phyloP scores from a whole-genome alignment of 2,113 vertebrate genomes.

The Epinephelus lanceolatus region DNA sequence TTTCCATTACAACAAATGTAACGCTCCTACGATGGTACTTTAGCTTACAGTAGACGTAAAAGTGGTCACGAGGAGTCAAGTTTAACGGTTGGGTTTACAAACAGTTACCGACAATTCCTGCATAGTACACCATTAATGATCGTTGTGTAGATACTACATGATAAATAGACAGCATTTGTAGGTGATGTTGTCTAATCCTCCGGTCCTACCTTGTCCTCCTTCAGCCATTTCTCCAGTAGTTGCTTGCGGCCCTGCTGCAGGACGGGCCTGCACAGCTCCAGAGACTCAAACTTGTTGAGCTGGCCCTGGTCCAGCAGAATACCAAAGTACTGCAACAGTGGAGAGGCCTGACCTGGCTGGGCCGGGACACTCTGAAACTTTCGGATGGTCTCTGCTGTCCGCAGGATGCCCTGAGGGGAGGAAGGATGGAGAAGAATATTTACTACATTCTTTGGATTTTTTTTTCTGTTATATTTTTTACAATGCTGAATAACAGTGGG shows the following conservation, averaged over 20 bases:
- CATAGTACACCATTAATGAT: neutral
- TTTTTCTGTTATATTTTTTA: neutral
- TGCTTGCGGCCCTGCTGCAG: conserved; percentile 94
- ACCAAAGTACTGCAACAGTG: conserved; percentile 93
- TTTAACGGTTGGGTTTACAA: no score
- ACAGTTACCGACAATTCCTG: no score
- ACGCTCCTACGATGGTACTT: no score
- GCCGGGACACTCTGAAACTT: conserved; percentile 93
- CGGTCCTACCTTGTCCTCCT: conserved; percentile 91
- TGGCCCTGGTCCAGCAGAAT: conserved; percentile 94
- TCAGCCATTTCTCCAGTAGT: conserved; percentile 95
- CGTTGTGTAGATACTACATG: neutral
- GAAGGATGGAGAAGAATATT: conserved; percentile 66
- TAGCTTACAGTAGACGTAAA: no score
- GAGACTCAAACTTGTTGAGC: conserved; percentile 93
- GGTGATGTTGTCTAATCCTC: neutral
- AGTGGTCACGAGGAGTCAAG: no score
- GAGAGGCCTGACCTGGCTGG: conserved; percentile 92
- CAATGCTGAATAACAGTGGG: neutral
- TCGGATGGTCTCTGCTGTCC: conserved; percentile 91
- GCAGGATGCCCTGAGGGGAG: conserved; percentile 88
- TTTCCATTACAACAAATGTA: no score
- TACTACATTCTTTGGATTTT: neutral
- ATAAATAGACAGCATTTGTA: neutral
- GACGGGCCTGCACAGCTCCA: conserved; percentile 93